These are phyloP conservation scores for Blera fallax DNA, from an alignment of 2,888 invertebrate genomes.

Conservation along the genomic window DNA sequence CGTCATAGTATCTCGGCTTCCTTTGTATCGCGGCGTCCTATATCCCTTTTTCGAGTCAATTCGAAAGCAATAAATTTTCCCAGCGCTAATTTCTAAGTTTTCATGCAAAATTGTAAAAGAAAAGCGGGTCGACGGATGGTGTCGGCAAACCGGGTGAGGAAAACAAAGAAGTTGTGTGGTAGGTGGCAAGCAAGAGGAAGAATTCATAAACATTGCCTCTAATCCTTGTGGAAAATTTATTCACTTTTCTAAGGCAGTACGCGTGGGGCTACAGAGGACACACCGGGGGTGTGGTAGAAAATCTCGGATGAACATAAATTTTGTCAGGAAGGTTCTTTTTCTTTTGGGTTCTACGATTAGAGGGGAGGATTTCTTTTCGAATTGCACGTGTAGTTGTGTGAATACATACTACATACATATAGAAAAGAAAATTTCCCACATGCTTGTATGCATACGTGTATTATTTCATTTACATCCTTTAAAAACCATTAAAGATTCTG, in stretches of 20 bases:
- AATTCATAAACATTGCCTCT: conserved; percentile 68
- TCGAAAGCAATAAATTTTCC: conserved; percentile 70
- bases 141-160: background rate
- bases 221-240: conserved; percentile 69
- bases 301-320: conserved; percentile 72
- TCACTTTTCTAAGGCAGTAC: conserved; percentile 53
- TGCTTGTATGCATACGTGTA: conserved; percentile 22
- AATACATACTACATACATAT: background rate
- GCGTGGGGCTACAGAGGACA: background rate
- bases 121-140: conserved; percentile 44
- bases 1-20: conserved; percentile 8
- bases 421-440: conserved; percentile 28
- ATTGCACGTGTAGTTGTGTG: background rate
- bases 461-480: conserved; percentile 62
- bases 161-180: background rate
- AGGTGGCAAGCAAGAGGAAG: conserved; percentile 33
- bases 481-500: conserved; percentile 51
- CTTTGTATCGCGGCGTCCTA: conserved; percentile 10
- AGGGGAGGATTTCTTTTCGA: conserved; percentile 8
- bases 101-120: conserved; percentile 52
- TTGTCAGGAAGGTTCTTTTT: conserved; percentile 61
- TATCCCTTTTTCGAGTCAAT: conserved; percentile 57
- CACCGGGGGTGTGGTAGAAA: conserved; percentile 12
- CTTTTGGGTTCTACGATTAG: conserved; percentile 12
- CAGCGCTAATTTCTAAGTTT: conserved; percentile 71